phyloP scores from a whole-genome alignment of 2,888 invertebrate genomes.

The Phoronis australis region DNA sequence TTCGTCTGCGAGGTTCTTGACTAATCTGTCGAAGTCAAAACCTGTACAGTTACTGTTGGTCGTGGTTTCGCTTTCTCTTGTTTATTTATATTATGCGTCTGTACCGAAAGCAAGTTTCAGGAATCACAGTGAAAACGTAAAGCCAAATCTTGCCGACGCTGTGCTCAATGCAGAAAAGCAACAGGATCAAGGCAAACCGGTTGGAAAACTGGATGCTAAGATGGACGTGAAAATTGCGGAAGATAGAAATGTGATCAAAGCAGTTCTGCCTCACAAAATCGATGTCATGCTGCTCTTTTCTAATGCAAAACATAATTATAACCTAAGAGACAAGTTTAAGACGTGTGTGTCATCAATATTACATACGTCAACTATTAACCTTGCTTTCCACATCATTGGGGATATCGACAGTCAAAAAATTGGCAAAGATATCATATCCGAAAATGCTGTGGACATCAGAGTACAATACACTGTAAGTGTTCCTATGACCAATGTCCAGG shows the following conservation, averaged over 20 bases:
- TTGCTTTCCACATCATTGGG: slow-evolving; percentile 37
- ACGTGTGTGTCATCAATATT: slow-evolving; percentile 19
- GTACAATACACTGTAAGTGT: not conserved
- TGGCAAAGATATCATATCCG: slow-evolving; percentile 26
- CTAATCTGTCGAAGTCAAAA: no score
- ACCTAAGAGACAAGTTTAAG: slow-evolving; percentile 18
- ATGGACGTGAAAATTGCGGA: slow-evolving; percentile 25
- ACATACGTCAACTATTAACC: slow-evolving; percentile 14
- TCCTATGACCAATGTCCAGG: not conserved
- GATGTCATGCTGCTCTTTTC: slow-evolving; percentile 24
- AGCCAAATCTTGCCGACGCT: no score
- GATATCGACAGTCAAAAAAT: slow-evolving; percentile 35
- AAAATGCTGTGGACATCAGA: slow-evolving; percentile 2
- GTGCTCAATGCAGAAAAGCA: no score
- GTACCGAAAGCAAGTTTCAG: no score
- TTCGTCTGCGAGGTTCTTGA: no score
- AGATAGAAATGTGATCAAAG: slow-evolving; percentile 23
- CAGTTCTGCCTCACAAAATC: slow-evolving; percentile 5
- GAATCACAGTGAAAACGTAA: no score
- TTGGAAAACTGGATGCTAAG: slow-evolving; percentile 23
- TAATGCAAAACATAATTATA: slow-evolving; percentile 18
- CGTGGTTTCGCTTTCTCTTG: no score
- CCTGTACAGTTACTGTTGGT: no score
- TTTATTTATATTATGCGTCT: no score
- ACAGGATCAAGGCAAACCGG: slow-evolving; percentile 25